Base-by-base conservation (phyloP, 2,797 vertebrate genomes). In the Pseudopleuronectes americanus region DNA sequence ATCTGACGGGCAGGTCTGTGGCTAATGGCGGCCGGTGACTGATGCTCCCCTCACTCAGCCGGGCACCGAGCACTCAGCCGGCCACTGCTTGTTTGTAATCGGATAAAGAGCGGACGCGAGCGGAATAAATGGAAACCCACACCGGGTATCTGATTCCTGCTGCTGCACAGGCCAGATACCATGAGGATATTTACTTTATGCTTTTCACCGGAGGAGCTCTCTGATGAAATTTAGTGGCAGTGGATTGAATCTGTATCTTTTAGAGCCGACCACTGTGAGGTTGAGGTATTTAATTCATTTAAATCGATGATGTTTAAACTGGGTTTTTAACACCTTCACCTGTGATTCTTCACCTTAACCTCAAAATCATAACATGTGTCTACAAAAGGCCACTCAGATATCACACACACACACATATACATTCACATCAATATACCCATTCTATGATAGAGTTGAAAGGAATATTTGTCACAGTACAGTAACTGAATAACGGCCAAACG, bases 21-120 rank as follows among this genome's bases (percentile, higher is more conserved):
- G 84, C 75, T 86, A 77, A 80, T 82, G 81, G 71, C 13, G 70
- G 84, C 71, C 36, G 2, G 49, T 74, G 84, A 82, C 79, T 64
- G 80, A 85, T 81, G 80, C 72, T 72, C 6, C 23, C 53, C 52
- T 28, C 61, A 3, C 12, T 23, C 62, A 28, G 72, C 59, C 67
- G 57, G 23, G 81, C 71, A 47, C 71, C 5, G 45, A 76, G 78
- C 83, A 80, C 77, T 84, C 77, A 79, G 75, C 57, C 24, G 1
- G 47, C 65, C 75, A 62, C 77, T 84, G 86, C 80, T 77, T 83
- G 74, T 79, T 74, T 64, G 56, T 83, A 88, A 87, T 88, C 69
- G 14, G 54, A 89, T 89, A 45, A 85, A 74, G 45, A 65, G 63
- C 55, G 64, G 81, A 74, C 54, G 8, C 1, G 4, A 64, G 55